These are phyloP conservation scores for Lasiurus cinereus DNA, from an alignment of 2,113 vertebrate genomes.

Conservation along the genomic window DNA sequence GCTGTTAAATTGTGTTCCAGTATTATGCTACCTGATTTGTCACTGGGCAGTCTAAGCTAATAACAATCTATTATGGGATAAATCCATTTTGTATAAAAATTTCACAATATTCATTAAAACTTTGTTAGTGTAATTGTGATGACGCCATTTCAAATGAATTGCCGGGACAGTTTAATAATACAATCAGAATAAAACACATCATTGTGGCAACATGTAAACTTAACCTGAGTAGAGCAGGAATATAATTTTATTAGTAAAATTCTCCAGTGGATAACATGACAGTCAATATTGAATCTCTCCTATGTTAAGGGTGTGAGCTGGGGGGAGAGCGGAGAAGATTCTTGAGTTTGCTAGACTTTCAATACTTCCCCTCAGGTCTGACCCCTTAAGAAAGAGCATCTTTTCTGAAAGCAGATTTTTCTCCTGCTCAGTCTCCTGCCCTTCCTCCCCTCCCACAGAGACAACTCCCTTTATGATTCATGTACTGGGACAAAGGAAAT, in stretches of 20 bases:
- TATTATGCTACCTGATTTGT: constrained; percentile 79
- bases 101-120: constrained; percentile 84
- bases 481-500: constrained; percentile 72
- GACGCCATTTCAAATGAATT: constrained; percentile 80
- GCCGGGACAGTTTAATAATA: constrained; percentile 82
- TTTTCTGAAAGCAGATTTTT: background rate
- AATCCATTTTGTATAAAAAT: constrained; percentile 82
- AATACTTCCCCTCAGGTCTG: constrained; percentile 36
- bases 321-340: background rate
- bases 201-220: constrained; percentile 83
- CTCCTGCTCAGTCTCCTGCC: background rate
- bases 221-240: constrained; percentile 74
- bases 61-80: constrained; percentile 79
- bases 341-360: constrained; percentile 60
- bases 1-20: constrained; percentile 71
- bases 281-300: constrained; percentile 81
- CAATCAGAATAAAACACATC: constrained; percentile 84
- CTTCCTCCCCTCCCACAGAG: constrained; percentile 35
- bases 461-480: constrained; percentile 66
- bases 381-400: constrained; percentile 15
- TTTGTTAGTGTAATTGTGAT: constrained; percentile 84
- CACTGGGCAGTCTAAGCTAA: constrained; percentile 80
- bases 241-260: constrained; percentile 85
- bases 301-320: constrained; percentile 18
- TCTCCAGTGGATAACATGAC: constrained; percentile 79